Conservation (phyloP, 2,797 vertebrate species). For the Nyctalus aviator region DNA sequence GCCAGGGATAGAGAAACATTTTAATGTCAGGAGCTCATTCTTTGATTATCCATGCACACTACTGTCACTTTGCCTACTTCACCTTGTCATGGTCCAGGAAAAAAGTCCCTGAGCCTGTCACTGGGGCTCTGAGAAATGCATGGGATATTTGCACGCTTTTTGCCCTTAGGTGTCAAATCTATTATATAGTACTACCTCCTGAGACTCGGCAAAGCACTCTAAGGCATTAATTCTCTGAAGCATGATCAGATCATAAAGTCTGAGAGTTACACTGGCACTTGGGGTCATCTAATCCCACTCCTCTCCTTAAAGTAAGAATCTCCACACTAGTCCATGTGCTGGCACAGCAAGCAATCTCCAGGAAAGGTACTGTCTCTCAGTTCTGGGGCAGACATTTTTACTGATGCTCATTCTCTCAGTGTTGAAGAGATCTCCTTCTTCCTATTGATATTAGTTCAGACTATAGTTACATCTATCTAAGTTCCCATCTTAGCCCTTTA, state of each 20-base stretch:
- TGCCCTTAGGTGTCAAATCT: constrained; percentile 12
- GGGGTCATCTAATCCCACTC: background rate
- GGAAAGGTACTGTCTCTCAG: background rate
- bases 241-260: constrained; percentile 48
- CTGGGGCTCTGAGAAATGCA: background rate
- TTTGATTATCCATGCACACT: background rate
- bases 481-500: background rate
- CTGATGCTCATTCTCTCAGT: no score
- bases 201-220: background rate
- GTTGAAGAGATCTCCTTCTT: background rate
- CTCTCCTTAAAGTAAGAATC: constrained; percentile 26
- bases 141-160: background rate
- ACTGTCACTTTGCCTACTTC: background rate
- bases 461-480: background rate
- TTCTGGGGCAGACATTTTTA: background rate
- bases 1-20: background rate
- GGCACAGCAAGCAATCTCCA: background rate
- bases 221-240: constrained; percentile 12
- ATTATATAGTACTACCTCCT: background rate
- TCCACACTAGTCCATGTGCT: accelerated
- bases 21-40: background rate
- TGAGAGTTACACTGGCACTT: background rate
- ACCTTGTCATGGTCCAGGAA: background rate
- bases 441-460: background rate
- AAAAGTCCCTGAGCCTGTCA: background rate